phyloP scores from a whole-genome alignment of 2,888 invertebrate genomes.

The Synergus umbraculus region DNA sequence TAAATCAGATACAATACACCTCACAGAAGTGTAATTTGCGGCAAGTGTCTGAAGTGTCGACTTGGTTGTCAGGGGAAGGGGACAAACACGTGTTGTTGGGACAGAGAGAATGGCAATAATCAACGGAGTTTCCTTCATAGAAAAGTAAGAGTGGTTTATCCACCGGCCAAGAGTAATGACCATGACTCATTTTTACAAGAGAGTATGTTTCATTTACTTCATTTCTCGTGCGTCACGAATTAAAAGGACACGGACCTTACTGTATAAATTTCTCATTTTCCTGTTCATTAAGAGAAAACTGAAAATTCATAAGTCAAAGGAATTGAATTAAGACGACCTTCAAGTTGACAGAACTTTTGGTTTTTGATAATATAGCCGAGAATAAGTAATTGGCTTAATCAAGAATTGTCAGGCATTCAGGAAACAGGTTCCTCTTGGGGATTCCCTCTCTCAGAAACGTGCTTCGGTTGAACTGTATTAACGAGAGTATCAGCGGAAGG shows the following conservation, averaged over 20 bases:
- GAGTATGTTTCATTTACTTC: neutral
- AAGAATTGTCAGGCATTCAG: neutral
- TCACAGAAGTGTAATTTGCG: conserved; percentile 30
- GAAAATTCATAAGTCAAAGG: neutral
- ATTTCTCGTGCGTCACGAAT: conserved; percentile 16
- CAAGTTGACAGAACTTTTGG: neutral
- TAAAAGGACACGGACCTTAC: neutral
- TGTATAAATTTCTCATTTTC: conserved; percentile 1
- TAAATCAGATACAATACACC: neutral
- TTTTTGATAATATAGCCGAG: neutral
- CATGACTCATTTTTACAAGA: conserved; percentile 21
- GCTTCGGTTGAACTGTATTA: neutral
- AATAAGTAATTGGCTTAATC: neutral
- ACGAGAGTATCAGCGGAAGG: neutral
- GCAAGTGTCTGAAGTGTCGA: conserved; percentile 32
- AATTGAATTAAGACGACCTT: neutral
- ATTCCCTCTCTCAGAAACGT: neutral
- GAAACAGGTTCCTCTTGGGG: neutral
- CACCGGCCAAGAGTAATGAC: conserved; percentile 27
- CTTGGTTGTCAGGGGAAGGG: conserved; percentile 24
- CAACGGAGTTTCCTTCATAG: conserved; percentile 34
- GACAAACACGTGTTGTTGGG: conserved; percentile 24
- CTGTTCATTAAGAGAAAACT: neutral
- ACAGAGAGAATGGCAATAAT: conserved; percentile 38
- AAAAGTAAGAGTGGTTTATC: conserved; percentile 40